Evolutionary conservation across 2,888 invertebrate species (phyloP).

Genomic region (Meta bourneti): DNA sequence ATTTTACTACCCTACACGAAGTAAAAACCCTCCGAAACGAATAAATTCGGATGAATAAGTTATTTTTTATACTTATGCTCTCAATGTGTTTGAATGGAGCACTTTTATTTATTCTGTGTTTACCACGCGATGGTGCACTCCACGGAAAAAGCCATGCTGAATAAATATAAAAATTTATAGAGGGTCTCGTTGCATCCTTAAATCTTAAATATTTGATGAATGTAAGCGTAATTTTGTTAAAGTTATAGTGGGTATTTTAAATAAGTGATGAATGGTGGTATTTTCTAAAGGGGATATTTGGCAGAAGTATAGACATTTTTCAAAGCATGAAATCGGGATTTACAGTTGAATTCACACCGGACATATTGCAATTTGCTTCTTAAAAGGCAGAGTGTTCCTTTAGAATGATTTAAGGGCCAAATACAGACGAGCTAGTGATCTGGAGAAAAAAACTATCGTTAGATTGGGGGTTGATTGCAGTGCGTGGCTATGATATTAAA

Average conservation of each 20-base stretch:
- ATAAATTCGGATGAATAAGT: background rate
- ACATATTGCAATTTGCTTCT: constrained; percentile 2
- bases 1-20: background rate
- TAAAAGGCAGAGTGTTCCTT: constrained; percentile 1
- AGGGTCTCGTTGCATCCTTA: background rate
- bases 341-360: constrained; percentile 3
- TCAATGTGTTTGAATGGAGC: background rate
- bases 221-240: background rate
- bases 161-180: background rate
- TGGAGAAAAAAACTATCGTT: too few species aligned
- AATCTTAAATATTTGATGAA: background rate
- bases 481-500: too few species aligned
- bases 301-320: background rate
- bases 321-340: background rate
- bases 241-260: background rate
- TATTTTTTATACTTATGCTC: background rate
- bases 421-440: too few species aligned
- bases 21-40: constrained; percentile 15
- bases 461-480: too few species aligned
- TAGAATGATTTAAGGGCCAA: background rate
- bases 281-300: constrained; percentile 6
- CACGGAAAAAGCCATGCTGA: background rate
- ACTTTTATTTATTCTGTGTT: background rate
- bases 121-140: too few species aligned
- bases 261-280: background rate